Evolutionary conservation across 2,113 vertebrate species (phyloP).

Genomic region (Hyaena hyaena): DNA sequence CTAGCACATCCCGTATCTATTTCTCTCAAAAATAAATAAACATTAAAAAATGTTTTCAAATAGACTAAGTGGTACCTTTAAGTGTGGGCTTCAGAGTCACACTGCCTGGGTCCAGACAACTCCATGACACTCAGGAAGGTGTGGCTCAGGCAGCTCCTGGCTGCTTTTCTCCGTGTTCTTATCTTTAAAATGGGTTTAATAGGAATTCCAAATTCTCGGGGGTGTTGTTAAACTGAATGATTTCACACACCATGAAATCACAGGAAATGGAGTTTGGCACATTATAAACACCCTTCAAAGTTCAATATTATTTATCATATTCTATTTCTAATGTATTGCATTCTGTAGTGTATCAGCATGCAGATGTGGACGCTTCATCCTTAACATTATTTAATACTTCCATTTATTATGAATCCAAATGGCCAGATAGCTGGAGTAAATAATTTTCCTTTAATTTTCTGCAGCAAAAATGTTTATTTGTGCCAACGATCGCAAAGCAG

Average conservation of each 20-base stretch:
- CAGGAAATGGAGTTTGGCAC: neutral
- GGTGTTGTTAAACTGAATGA: neutral
- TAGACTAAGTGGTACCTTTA: neutral
- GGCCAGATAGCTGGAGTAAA: neutral
- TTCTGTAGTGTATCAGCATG: neutral
- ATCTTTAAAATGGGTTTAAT: neutral
- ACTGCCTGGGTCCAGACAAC: fast-evolving
- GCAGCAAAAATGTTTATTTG: neutral
- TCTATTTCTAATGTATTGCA: neutral
- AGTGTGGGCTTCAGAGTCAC: neutral
- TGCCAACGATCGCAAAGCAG: neutral
- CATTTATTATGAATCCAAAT: neutral
- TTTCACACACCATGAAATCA: neutral
- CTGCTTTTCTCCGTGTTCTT: neutral
- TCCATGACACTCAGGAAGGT: neutral
- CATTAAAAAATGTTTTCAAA: no score
- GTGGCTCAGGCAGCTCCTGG: fast-evolving
- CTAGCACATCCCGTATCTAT: no score
- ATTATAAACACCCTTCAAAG: neutral
- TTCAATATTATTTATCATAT: neutral
- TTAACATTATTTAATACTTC: neutral
- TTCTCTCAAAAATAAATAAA: no score
- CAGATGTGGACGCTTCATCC: neutral
- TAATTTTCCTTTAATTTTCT: neutral
- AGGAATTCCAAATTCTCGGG: neutral